Evolutionary conservation across 2,888 invertebrate species (phyloP).

Genomic region (Rugalucina vietnamica): DNA sequence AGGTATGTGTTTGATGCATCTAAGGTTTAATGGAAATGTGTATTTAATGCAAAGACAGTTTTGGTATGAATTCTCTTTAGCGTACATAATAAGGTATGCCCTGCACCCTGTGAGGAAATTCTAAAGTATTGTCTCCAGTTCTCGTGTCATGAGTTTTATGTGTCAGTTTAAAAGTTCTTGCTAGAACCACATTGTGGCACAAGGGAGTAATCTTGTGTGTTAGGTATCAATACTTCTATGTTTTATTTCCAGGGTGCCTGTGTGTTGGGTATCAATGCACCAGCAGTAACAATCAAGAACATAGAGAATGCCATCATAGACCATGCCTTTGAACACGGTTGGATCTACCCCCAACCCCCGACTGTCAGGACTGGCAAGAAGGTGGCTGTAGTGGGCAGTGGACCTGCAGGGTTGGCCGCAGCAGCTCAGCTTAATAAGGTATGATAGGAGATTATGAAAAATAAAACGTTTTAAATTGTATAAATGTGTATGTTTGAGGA

Average conservation of each 20-base stretch:
- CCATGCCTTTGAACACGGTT: slow-evolving; percentile 97
- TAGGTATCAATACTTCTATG: neutral
- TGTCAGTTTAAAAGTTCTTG: too few relatives aligned
- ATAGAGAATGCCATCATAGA: slow-evolving; percentile 99
- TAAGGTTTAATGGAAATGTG: too few relatives aligned
- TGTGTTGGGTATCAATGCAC: slow-evolving; percentile 97
- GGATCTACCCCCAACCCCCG: slow-evolving; percentile 94
- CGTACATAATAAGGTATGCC: too few relatives aligned
- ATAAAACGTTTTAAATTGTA: too few relatives aligned
- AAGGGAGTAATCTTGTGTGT: neutral
- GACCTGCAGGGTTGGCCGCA: slow-evolving; percentile 95
- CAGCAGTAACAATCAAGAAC: slow-evolving; percentile 99
- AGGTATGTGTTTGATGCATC: too few relatives aligned
- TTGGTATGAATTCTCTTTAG: too few relatives aligned
- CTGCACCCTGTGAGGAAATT: too few relatives aligned
- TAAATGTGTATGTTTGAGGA: too few relatives aligned
- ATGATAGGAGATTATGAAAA: too few relatives aligned
- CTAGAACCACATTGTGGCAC: neutral
- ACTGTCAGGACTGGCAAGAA: slow-evolving; percentile 90
- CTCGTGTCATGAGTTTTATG: too few relatives aligned
- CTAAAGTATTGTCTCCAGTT: too few relatives aligned
- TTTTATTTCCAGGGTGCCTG: slow-evolving; percentile 90
- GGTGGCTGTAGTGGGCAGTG: slow-evolving; percentile 96
- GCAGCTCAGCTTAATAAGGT: slow-evolving; percentile 97
- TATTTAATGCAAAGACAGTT: too few relatives aligned